Base-by-base conservation (phyloP, 2,888 invertebrate species). In the Melipona beecheii region DNA sequence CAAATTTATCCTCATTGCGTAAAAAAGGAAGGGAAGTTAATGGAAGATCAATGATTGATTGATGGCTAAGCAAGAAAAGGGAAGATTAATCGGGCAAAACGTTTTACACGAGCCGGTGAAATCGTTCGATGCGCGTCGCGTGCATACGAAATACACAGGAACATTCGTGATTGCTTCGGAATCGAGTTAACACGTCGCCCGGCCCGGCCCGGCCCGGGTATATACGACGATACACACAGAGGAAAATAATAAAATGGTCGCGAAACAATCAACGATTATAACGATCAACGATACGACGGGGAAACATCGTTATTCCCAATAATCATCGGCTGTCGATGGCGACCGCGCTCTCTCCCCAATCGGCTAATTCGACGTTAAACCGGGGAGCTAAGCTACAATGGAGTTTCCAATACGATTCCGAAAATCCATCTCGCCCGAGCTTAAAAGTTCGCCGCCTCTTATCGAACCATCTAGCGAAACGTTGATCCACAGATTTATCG, bases 311-410 rank as follows among this genome's bases (percentile, higher is more conserved):
- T 89, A 81, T 89, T 86, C 78, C 89, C 89, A 89, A 89, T 87
- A 86, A 89, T 89, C 89, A 89, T 89, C 87, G 89, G 84, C 86
- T 85, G 86, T 84, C 89, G 87, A 83, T 82, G 82, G 70, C 80
- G 78, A 27, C 72, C 77, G 73, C 21, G 62, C 75, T 21, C 52
- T 1, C 52, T 27, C 5, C 58, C 83, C 87, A 71, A 81, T 89
- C 89, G 82, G 86, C 84, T 89, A 89, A 89, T 89, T 89, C 83
- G 78, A 81, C 75, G 83, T 77, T 80, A 78, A 87, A 85, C 84
- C 69, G 58, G 19, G 19, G 6, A 21, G 70, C 6, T 21, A 21
- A 56, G 49, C 60, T 78, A 79, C 81, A 86, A 81, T 77, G 66
- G 78, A 78, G 70, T 82, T 76, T 79, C 72, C 87, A 77, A 74